Percentiles rank a stretch among this genome's conserved stretches.
Conservation (phyloP, 2,113 vertebrate genomes). For the Dendropsophus ebraccatus region DNA sequence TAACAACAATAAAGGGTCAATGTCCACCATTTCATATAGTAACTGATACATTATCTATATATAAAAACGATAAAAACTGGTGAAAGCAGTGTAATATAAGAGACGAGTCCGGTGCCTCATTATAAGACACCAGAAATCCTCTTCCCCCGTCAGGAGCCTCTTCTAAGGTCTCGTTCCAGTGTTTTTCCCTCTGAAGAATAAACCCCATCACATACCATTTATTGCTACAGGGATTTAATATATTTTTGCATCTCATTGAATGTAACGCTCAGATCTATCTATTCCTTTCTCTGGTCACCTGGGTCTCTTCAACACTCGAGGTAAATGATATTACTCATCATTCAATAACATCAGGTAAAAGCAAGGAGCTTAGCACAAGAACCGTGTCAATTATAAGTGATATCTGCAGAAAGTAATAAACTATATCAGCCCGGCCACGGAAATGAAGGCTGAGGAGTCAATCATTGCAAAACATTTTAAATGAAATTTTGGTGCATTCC, state of each 20-base stretch:
- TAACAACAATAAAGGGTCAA: too few species aligned
- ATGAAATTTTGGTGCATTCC: conserved; percentile 49
- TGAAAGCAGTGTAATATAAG: not conserved
- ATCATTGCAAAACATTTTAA: conserved; percentile 53
- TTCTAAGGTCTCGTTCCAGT: conserved; percentile 25
- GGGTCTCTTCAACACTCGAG: conserved; percentile 55
- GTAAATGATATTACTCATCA: conserved; percentile 59
- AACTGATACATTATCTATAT: too few species aligned
- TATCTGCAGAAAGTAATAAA: conserved; percentile 58
- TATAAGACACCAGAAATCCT: conserved; percentile 1
- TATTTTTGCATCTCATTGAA: conserved; percentile 59
- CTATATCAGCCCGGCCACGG: conserved; percentile 21
- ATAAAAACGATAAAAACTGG: not conserved
- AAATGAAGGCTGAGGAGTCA: conserved; percentile 54
- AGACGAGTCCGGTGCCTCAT: not conserved
- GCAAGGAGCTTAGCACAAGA: conserved; percentile 52
- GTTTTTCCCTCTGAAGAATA: conserved; percentile 40
- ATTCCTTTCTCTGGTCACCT: conserved; percentile 53
- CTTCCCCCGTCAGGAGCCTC: conserved; percentile 5
- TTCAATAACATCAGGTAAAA: conserved; percentile 57
- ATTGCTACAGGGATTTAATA: conserved; percentile 59
- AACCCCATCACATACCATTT: conserved; percentile 56
- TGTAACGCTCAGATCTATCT: conserved; percentile 42
- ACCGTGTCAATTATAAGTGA: conserved; percentile 56
- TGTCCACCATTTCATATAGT: too few species aligned